Percentiles rank a stretch among this genome's conserved stretches.
phyloP scores from a whole-genome alignment of 2,797 vertebrate genomes.

The Danio kyathit region DNA sequence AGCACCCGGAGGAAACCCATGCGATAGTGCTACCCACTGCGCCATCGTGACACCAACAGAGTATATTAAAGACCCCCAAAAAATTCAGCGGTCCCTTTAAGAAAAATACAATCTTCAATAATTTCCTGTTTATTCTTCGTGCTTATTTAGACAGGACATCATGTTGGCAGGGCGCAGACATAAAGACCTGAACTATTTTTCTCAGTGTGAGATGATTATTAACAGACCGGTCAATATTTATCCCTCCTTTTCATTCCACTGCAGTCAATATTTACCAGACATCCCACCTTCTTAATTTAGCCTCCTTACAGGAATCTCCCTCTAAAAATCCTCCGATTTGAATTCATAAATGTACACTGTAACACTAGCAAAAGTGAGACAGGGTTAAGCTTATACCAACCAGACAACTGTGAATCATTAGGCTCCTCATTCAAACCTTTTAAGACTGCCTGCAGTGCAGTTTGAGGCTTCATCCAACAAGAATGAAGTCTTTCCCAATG shows the following conservation, averaged over 20 bases:
- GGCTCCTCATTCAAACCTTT: background rate
- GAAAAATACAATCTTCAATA: background rate
- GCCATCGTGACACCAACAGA: background rate
- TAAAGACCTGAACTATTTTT: background rate
- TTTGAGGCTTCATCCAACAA: background rate
- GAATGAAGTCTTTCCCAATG: background rate
- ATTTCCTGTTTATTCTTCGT: background rate
- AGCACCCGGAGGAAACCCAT: too few species aligned
- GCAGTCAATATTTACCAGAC: constrained; percentile 52
- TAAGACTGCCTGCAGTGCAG: background rate
- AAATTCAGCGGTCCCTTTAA: background rate
- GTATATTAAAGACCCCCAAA: background rate
- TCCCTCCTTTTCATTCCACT: constrained; percentile 38
- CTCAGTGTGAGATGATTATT: background rate
- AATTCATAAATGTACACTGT: background rate
- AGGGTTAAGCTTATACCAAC: constrained; percentile 28
- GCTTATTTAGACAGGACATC: background rate
- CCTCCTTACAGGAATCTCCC: constrained; percentile 33
- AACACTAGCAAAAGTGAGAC: background rate
- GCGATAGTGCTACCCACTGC: too few species aligned
- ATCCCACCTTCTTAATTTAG: constrained; percentile 55
- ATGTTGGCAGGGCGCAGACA: background rate
- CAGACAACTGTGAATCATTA: constrained; percentile 6
- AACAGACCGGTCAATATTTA: constrained; percentile 49
- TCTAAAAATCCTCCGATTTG: background rate